phyloP scores from a whole-genome alignment of 2,888 invertebrate species.

The Phyllotreta striolata region DNA sequence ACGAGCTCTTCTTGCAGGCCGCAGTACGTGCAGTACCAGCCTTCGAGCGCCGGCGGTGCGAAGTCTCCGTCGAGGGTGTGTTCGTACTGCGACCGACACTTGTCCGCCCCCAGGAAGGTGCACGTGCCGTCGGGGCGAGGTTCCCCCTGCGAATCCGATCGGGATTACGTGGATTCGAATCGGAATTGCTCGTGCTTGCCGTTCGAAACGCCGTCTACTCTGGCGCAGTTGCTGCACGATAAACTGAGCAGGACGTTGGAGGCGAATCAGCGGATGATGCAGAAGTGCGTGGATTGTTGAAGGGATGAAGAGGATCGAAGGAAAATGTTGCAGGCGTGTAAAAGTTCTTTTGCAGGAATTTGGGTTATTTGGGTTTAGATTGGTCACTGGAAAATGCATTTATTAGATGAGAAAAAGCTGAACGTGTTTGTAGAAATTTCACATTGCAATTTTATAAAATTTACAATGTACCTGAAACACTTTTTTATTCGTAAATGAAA shows the following conservation, averaged over 20 bases:
- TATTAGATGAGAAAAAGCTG: neutral
- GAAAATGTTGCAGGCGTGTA: neutral
- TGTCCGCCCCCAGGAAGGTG: too few relatives aligned
- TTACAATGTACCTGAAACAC: too few relatives aligned
- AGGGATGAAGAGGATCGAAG: neutral
- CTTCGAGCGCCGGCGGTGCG: too few relatives aligned
- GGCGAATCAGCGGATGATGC: constrained; percentile 32
- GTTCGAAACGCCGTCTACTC: constrained; percentile 34
- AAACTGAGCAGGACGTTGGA: constrained; percentile 38
- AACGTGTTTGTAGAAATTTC: neutral
- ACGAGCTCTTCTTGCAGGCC: constrained; percentile 2
- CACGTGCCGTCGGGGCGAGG: constrained; percentile 21
- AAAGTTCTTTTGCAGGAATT: too few relatives aligned
- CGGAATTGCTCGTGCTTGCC: constrained; percentile 44
- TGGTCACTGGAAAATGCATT: too few relatives aligned
- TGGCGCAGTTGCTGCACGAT: constrained; percentile 43
- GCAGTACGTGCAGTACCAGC: neutral
- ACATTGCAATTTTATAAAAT: too few relatives aligned
- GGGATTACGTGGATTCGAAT: constrained; percentile 31
- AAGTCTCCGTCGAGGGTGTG: too few relatives aligned
- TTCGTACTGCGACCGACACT: too few relatives aligned
- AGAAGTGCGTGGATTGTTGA: constrained; percentile 35
- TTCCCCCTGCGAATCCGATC: constrained; percentile 34
- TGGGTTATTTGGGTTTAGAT: too few relatives aligned
- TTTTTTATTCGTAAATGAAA: too few relatives aligned